Evolutionary conservation across 2,888 invertebrate species (phyloP).

Genomic region (Aricia artaxerxes): DNA sequence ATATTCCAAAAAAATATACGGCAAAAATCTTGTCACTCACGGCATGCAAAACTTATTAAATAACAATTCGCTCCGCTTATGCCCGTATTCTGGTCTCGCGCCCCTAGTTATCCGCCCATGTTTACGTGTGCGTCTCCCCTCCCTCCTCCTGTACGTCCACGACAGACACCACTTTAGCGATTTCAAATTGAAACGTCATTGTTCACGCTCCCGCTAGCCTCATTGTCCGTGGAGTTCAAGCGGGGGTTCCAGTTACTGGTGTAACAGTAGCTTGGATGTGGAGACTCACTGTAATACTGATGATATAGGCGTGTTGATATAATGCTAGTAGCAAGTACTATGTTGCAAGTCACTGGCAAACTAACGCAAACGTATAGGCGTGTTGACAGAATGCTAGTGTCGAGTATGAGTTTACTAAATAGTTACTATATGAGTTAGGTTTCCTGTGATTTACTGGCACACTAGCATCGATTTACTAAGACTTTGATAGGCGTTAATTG

Average conservation of each 20-base stretch:
- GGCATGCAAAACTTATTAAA: no score
- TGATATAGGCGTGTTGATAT: background rate
- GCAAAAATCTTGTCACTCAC: no score
- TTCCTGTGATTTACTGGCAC: background rate
- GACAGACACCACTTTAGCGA: constrained; percentile 31
- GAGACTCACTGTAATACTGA: background rate
- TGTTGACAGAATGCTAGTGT: no score
- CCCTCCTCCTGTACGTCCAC: constrained; percentile 2
- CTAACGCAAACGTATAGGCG: no score
- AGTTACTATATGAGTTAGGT: no score
- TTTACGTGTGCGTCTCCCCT: constrained; percentile 10
- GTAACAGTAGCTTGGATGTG: background rate
- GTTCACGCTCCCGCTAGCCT: constrained; percentile 16
- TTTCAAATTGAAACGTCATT: constrained; percentile 28
- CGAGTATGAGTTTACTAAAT: no score
- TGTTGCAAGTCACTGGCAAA: no score
- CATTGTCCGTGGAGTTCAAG: constrained; percentile 7
- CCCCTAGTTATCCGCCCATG: background rate
- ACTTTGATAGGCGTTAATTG: no score
- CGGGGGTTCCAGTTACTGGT: background rate
- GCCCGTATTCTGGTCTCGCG: background rate
- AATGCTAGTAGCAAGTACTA: background rate
- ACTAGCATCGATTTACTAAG: background rate
- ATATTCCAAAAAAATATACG: no score
- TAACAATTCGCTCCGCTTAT: background rate